Evolutionary conservation across 2,888 invertebrate genomes (phyloP).

Genomic region (Nowickia ferox): DNA sequence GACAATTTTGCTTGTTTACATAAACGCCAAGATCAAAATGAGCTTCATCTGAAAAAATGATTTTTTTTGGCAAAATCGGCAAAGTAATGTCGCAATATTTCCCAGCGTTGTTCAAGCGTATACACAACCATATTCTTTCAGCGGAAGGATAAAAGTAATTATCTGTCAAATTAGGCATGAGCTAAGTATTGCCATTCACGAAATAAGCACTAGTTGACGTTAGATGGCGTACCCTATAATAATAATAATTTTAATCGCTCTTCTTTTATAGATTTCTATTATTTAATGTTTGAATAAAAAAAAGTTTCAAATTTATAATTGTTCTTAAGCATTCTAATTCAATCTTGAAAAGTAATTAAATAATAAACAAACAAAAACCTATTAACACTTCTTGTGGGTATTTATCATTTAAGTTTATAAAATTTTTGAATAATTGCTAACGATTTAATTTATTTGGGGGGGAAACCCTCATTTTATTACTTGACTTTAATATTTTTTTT

Average conservation of each 20-base stretch:
- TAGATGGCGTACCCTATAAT: slow-evolving; percentile 29
- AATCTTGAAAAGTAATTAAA: background rate
- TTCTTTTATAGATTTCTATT: background rate
- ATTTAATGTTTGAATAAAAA: background rate
- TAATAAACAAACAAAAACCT: background rate
- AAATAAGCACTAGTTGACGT: no score
- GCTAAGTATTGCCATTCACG: no score
- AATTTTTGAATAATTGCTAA: background rate
- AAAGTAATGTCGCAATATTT: no score
- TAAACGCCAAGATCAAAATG: no score
- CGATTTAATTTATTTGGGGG: background rate
- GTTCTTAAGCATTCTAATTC: background rate
- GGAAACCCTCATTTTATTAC: background rate
- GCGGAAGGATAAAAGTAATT: no score
- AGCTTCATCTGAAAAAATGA: no score
- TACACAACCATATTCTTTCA: no score
- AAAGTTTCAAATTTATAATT: background rate
- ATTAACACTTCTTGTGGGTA: slow-evolving; percentile 19
- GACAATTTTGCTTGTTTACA: no score
- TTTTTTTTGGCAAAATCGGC: no score
- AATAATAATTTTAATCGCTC: background rate
- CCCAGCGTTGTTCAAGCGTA: no score
- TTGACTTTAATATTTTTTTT: background rate
- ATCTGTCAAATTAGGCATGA: no score
- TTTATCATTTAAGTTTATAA: slow-evolving; percentile 1